Evolutionary conservation across 2,888 invertebrate species (phyloP), one percentile per base, ranked within the genome.

Genomic region (Calliphora vomitoria): DNA sequence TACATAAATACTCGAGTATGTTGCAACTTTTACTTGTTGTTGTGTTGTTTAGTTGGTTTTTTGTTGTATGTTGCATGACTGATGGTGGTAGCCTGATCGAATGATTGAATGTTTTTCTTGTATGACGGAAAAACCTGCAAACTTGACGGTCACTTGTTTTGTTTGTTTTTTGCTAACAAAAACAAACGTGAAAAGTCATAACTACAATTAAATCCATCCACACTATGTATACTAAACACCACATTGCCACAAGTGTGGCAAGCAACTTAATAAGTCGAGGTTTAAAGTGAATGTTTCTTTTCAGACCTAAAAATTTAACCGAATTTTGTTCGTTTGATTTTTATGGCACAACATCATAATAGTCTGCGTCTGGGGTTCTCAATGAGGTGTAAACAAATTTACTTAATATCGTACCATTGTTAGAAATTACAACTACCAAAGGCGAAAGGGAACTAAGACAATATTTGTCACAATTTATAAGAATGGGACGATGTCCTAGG

Each of bases 121-220:
- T 75, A 80, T 74, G 60, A 68, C 60, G 62, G 50, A 68, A 85
- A 85, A 75, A 55, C 47, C 68, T 10, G 80, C 74, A 74, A 85
- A 58, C 74, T 87, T 87, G 85, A 82, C 79, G 85, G 87, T 79
- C 85, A 87, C 47, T 78, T 84, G 35, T 68, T 69, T 38, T 6
- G 25, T 60, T 41, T 44, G 35, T 62, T 69, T 31, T 4, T 50
- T 53, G 8, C 3, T 41, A 80, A 31, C n/a, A 69, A 69, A 79
- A 47, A 35, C 35, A 71, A 83, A 15, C 35, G 82, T 71, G 62
- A 53, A 82, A 74, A 74, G 31, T 62, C 41, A 11, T 71, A 35
- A 4, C 6, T 44, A 47, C 58, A 82, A 82, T 66, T 69, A 62
- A 41, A 44, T 55, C 1, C n/a, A 31, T 6, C 38, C 38, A 75